Conservation (phyloP, 2,113 vertebrate species). For the Petromus typicus region DNA sequence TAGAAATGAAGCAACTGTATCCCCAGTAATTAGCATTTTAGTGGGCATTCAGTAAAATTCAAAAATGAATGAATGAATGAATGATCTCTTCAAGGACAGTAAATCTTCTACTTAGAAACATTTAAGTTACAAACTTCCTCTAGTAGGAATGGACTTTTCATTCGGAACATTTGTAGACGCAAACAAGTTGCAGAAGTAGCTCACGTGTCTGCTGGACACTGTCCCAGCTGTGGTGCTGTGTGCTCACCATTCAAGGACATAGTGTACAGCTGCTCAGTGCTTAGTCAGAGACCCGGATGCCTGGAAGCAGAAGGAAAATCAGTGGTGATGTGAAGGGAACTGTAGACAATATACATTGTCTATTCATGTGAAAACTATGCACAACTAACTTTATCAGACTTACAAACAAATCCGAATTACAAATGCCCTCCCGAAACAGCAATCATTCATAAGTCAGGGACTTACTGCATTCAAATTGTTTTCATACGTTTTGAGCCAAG, state of each 20-base stretch:
- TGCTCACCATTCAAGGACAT: neutral
- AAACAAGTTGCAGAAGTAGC: neutral
- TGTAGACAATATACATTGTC: neutral
- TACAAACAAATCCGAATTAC: neutral
- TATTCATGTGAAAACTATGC: neutral
- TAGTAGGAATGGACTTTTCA: neutral
- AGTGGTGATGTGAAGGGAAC: neutral
- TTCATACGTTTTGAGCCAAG: neutral
- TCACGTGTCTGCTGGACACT: neutral
- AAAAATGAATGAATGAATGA: slow-evolving; percentile 12
- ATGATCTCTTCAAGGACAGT: neutral
- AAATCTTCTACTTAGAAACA: neutral
- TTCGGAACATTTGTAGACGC: neutral
- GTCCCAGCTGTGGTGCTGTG: neutral
- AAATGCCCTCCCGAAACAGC: too few species aligned
- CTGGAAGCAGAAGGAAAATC: neutral
- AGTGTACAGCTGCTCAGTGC: neutral
- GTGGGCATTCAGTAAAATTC: neutral
- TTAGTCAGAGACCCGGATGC: neutral
- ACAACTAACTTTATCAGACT: neutral
- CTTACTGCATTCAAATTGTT: neutral
- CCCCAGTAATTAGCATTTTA: neutral
- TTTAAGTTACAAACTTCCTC: neutral
- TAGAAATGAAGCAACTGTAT: neutral
- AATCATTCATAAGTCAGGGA: neutral